Evolutionary conservation across 1,140 invertebrate species (phyloP), one percentile per base, ranked within the genome.

Genomic region (Euglossa dilemma): DNA sequence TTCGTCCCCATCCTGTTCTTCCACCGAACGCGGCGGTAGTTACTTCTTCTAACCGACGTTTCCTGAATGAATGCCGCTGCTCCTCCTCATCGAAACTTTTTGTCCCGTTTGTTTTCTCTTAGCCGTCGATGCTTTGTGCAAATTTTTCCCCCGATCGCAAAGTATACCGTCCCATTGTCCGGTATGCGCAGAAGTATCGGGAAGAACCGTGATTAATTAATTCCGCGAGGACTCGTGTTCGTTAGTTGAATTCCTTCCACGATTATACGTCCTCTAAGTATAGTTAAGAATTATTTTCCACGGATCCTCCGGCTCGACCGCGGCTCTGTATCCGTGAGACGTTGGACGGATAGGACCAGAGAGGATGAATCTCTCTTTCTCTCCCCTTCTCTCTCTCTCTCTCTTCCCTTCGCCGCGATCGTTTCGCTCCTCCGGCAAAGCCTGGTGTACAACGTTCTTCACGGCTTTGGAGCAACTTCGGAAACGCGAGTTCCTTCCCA

Each of bases 41-140:
- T 86, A 54, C 63, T 87, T 67, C 66, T 80, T 87, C 77, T 70
- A 61, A 75, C 78, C 64, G 57, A 85, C 78, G 67, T 78, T 56
- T 66, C 69, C 67, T 70, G 61, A 82, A 77, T 83, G 85, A 83
- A 86, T 84, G 84, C 84, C 28, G 84, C 84, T 45, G 84, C 82
- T 50, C 54, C 79, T 83, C 63, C 73, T 76, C 80, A 63, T 82
- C 66, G 56, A 64, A 78, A 81, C 79, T 87, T 86, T 67, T 87
- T 72, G 61, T 50, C 47, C 64, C 47, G 69, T 79, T 59, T 80
- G 57, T 73, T 73, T 72, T 66, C 71, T 56, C 36, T 54, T 20
- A n/a, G 36, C 45, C 56, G 63, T 75, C 72, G 85, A 83, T 78
- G 61, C 73, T 70, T 63, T 82, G 57, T 78, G 75, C 69, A 76